Evolutionary conservation across 2,888 invertebrate genomes (phyloP).

Genomic region (Mythimna pallens): DNA sequence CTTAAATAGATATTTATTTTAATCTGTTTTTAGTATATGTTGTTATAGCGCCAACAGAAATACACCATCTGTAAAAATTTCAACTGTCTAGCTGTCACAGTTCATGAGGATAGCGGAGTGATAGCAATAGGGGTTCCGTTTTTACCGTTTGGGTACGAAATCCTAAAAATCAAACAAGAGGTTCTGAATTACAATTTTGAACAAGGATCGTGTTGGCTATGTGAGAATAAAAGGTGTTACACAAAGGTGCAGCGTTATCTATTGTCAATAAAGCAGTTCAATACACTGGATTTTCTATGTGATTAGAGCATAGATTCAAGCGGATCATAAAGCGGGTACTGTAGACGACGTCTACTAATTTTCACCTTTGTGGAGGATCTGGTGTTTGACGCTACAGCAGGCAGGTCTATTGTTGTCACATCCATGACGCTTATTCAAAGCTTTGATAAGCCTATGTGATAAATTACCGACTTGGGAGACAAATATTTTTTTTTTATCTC

Average conservation of each 20-base stretch:
- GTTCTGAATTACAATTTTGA: background rate
- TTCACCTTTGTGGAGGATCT: slow-evolving; percentile 66
- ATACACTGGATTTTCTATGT: slow-evolving; percentile 6
- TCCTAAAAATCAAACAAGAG: background rate
- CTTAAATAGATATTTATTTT: no score
- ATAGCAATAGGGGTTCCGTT: no score
- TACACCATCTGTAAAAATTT: no score
- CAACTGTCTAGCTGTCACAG: no score
- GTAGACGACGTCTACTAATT: slow-evolving; percentile 65
- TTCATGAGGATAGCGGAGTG: no score
- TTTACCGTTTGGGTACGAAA: no score
- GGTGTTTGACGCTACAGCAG: slow-evolving; percentile 66
- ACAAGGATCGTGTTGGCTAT: background rate
- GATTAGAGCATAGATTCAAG: slow-evolving; percentile 46
- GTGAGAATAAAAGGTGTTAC: background rate
- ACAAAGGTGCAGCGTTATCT: background rate
- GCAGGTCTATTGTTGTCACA: slow-evolving; percentile 76
- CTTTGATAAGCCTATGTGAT: slow-evolving; percentile 75
- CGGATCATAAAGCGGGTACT: slow-evolving; percentile 54
- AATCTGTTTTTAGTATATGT: no score
- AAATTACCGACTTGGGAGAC: slow-evolving; percentile 72
- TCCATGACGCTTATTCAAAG: slow-evolving; percentile 72
- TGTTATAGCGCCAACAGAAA: no score
- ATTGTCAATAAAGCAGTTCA: background rate
- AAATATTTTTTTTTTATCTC: slow-evolving; percentile 61